phyloP scores from a whole-genome alignment of 2,888 invertebrate species.

The Lithosia quadra region DNA sequence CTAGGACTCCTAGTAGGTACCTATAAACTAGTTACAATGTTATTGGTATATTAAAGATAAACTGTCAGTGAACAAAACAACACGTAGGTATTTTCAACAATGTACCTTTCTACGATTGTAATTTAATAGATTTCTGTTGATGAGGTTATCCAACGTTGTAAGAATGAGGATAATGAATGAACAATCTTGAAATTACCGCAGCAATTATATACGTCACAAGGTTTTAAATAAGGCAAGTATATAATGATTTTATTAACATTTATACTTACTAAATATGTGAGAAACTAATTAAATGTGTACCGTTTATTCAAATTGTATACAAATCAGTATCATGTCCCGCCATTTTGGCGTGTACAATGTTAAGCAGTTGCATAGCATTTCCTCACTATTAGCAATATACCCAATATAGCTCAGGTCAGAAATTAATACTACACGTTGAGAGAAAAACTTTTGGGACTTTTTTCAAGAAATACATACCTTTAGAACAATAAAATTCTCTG shows the following conservation, averaged over 20 bases:
- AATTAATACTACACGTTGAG: neutral
- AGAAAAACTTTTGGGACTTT: neutral
- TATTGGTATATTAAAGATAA: neutral
- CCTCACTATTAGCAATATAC: neutral
- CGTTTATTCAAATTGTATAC: constrained; percentile 3
- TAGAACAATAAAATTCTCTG: neutral
- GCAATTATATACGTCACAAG: neutral
- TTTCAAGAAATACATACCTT: constrained; percentile 17
- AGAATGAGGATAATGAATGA: neutral
- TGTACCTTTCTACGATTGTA: neutral
- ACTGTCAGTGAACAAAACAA: neutral
- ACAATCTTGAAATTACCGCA: neutral
- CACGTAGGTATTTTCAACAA: neutral
- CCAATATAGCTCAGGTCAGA: neutral
- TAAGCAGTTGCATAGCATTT: constrained; percentile 14
- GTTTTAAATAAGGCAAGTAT: neutral
- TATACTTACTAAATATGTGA: neutral
- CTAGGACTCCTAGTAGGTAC: neutral
- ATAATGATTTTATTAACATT: no score
- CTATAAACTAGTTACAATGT: neutral
- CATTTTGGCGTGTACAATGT: constrained; percentile 56
- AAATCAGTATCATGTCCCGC: constrained; percentile 55
- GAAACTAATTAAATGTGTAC: neutral
- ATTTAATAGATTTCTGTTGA: neutral
- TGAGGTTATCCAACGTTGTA: constrained; percentile 6